A percentile compares a stretch with the other conserved stretches of the same genome.
Conservation (phyloP, 2,888 invertebrate genomes). For the Drosophila lutescens region DNA sequence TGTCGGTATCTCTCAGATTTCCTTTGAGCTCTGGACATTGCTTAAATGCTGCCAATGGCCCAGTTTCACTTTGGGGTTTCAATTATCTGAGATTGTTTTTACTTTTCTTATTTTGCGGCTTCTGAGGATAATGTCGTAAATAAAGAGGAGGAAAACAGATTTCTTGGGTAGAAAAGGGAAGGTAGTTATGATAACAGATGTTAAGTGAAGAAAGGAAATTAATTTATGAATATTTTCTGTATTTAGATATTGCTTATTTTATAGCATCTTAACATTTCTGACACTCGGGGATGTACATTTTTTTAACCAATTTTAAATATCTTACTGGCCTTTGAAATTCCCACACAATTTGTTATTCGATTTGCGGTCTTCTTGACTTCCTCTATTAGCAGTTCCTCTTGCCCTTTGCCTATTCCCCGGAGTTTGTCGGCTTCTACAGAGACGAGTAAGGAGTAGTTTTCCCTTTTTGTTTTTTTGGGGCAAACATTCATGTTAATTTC, state of each 20-base stretch:
- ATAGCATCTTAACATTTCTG: no score
- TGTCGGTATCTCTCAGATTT: constrained; percentile 29
- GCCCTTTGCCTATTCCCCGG: neutral
- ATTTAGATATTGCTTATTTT: no score
- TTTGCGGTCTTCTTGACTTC: constrained; percentile 30
- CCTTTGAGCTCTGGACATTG: constrained; percentile 43
- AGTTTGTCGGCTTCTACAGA: constrained; percentile 35
- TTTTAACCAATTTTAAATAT: neutral
- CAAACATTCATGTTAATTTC: constrained; percentile 45
- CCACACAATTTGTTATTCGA: constrained; percentile 28
- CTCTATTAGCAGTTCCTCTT: constrained; percentile 27
- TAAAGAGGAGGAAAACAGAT: neutral
- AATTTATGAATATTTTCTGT: no score
- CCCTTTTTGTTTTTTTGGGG: constrained; percentile 28
- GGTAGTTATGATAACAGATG: neutral
- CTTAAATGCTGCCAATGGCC: constrained; percentile 34
- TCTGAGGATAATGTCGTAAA: neutral
- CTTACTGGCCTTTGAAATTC: neutral
- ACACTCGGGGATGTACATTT: no score
- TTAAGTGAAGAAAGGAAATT: neutral
- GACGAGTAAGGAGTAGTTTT: constrained; percentile 19
- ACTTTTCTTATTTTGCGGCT: neutral
- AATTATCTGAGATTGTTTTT: constrained; percentile 38
- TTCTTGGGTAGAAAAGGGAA: neutral
- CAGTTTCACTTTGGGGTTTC: constrained; percentile 40